Evolutionary conservation across 1,140 invertebrate genomes (phyloP).

Genomic region (Ladona fulva): DNA sequence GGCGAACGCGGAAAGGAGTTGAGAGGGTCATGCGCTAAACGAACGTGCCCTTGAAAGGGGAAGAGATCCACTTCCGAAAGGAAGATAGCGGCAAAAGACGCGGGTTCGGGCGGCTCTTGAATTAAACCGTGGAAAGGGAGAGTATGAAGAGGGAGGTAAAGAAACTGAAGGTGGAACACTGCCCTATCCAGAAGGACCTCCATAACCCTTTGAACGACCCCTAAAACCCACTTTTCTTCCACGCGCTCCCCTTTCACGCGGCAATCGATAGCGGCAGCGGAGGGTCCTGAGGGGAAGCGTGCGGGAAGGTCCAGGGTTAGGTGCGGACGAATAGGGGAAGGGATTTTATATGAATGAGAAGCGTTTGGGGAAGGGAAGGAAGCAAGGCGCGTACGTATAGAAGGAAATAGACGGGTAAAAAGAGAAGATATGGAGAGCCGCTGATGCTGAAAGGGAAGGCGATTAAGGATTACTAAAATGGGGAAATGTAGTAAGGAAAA

Average conservation of each 20-base stretch:
- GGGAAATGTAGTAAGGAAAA: too few relatives aligned
- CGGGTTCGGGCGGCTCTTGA: neutral
- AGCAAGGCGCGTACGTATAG: too few relatives aligned
- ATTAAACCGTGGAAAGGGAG: too few relatives aligned
- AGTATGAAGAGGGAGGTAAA: neutral
- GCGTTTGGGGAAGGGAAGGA: neutral
- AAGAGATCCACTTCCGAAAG: neutral
- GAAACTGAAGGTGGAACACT: neutral
- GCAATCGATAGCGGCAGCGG: neutral
- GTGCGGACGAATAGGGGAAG: neutral
- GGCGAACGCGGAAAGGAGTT: too few relatives aligned
- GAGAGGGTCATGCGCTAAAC: too few relatives aligned
- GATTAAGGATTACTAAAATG: too few relatives aligned
- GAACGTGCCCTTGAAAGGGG: neutral
- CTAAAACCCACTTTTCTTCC: neutral
- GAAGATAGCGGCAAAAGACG: neutral
- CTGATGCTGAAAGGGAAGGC: too few relatives aligned
- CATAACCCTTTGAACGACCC: neutral
- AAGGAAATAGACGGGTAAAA: too few relatives aligned
- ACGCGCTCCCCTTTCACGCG: neutral
- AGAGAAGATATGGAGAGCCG: too few relatives aligned
- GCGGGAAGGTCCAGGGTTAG: neutral
- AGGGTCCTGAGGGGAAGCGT: neutral
- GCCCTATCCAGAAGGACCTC: neutral
- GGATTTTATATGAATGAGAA: neutral